Evolutionary conservation across 2,113 vertebrate genomes (phyloP), one percentile per base, ranked within the genome.

Genomic region (Calidris pugnax): DNA sequence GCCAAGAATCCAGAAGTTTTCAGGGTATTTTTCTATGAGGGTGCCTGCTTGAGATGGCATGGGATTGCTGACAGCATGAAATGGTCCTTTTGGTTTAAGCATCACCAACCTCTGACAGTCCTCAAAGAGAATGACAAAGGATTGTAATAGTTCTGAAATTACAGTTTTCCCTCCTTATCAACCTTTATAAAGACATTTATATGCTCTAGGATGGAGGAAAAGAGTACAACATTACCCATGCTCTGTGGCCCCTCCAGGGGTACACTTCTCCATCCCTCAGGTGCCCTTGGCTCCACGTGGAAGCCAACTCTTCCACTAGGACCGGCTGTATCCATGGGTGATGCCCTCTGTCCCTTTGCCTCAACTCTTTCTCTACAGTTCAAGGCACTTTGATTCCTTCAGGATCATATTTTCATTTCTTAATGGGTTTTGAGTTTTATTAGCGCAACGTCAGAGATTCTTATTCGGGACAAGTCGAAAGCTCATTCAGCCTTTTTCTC

Each of bases 101-200:
- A 43, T 57, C 67, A 53, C 33, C 47, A 77, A 62, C 18, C 21
- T 74, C 33, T 4, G 10, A 14, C 26, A 63, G 12, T 17, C 12
- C 16, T 51, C 30, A 69, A 37, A 45, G 17, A 68, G 26, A 79
- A 94, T 6, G 33, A 24, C 9, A 94, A 50, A 48, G 11, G 33
- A 30, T 56, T n/a, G n/a, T 4, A 0, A 8, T 24, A 2, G 14
- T 13, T 68, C 77, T 5, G 2, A 33, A 64, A 72, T 11, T 0
- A 16, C 10, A 47, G 5, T 15, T 97, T 60, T 17, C 4, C 24
- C 18, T 81, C 13, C 17, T 20, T 64, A 24, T 20, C 48, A n/a
- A 14, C 22, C 10, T 75, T 78, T 47, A 26, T 14, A 35, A 77
- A 71, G 23, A 12, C 18, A 9, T 68, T 79, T 41, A 7, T 5